A percentile compares a stretch with the other conserved stretches of the same genome.
Evolutionary conservation across 2,797 vertebrate species (phyloP).

Genomic region (Halcyon leucocephala): DNA sequence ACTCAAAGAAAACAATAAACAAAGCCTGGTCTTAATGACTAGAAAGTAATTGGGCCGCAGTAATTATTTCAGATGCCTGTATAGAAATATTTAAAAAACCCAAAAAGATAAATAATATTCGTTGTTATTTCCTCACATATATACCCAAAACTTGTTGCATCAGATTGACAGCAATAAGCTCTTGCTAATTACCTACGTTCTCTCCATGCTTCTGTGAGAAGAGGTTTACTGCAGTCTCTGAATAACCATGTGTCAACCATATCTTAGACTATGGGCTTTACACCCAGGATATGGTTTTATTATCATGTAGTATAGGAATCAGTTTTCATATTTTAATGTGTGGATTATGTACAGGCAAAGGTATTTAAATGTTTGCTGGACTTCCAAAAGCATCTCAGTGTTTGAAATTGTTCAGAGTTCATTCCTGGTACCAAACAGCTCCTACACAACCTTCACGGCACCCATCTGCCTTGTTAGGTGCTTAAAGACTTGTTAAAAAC

Average conservation of each 20-base stretch:
- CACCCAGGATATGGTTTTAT: not conserved
- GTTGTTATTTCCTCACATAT: too few species aligned
- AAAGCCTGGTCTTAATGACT: not conserved
- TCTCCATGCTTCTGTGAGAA: not conserved
- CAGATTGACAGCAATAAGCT: not conserved
- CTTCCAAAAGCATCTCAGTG: not conserved
- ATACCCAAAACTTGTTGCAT: not conserved
- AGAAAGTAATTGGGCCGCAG: not conserved
- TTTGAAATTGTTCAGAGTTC: not conserved
- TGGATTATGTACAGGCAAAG: not conserved
- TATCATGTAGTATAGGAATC: not conserved
- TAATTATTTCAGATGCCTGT: not conserved
- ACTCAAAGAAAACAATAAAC: not conserved
- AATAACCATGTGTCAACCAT: not conserved
- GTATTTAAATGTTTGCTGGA: not conserved
- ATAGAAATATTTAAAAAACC: not conserved
- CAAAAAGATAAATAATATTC: too few species aligned
- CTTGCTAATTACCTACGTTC: not conserved
- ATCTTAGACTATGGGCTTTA: not conserved
- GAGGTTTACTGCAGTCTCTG: not conserved
- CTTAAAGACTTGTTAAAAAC: not conserved
- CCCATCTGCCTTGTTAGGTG: not conserved
- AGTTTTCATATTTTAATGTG: not conserved
- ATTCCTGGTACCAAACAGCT: not conserved
- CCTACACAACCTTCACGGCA: not conserved